These are phyloP conservation scores for Mesembrinibis cayennensis DNA, from an alignment of 2,113 vertebrate species.

Conservation along the genomic window DNA sequence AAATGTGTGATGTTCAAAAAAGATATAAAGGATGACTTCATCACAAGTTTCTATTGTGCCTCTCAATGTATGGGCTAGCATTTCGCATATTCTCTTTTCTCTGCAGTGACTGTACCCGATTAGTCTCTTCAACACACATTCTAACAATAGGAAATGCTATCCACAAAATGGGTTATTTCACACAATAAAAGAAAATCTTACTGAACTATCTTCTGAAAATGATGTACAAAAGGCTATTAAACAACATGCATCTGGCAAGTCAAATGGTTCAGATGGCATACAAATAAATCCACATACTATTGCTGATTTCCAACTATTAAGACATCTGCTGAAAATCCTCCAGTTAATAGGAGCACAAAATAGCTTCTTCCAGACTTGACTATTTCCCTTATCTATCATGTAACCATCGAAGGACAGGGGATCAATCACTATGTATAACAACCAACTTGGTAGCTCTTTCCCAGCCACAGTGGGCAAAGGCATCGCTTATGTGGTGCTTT, in stretches of 20 bases:
- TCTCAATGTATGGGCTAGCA: background rate
- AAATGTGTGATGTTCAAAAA: conserved; percentile 32
- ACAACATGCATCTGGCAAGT: conserved; percentile 56
- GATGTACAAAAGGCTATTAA: conserved; percentile 64
- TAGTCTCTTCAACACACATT: conserved; percentile 40
- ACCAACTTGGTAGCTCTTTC: conserved; percentile 8
- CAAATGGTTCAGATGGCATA: conserved; percentile 66
- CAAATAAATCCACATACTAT: conserved; percentile 62
- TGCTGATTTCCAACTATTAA: conserved; percentile 66
- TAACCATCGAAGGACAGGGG: background rate
- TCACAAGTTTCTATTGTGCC: conserved; percentile 37
- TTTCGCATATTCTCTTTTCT: conserved; percentile 59
- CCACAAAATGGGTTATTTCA: conserved; percentile 57
- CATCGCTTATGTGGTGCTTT: background rate
- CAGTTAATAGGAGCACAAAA: conserved; percentile 54
- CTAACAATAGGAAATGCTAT: conserved; percentile 46
- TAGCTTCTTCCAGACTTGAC: conserved; percentile 36
- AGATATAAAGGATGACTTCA: conserved; percentile 21
- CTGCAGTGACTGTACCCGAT: conserved; percentile 23
- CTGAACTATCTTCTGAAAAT: conserved; percentile 47
- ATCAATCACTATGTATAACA: conserved; percentile 2
- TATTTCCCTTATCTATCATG: conserved; percentile 24
- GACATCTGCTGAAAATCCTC: conserved; percentile 61
- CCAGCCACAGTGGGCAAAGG: conserved; percentile 9
- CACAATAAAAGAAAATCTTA: conserved; percentile 62